phyloP scores from a whole-genome alignment of 2,888 invertebrate genomes.

The Alloplasta piceator region DNA sequence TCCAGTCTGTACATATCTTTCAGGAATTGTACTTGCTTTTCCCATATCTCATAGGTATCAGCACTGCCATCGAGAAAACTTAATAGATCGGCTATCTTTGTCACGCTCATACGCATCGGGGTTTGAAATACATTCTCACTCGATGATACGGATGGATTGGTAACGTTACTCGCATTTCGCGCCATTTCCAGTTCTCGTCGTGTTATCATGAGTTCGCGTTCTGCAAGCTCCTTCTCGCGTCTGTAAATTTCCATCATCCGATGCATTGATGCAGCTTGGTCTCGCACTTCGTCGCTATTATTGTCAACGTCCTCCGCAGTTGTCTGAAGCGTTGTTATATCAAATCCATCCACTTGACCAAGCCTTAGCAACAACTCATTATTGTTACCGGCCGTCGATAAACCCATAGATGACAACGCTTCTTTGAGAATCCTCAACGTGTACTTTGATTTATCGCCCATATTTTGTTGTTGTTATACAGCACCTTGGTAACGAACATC shows the following conservation, averaged over 20 bases:
- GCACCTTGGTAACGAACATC: background rate
- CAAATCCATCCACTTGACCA: slow-evolving; percentile 6
- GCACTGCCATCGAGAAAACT: background rate
- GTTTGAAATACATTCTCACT: slow-evolving; percentile 4
- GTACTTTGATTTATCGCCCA: background rate
- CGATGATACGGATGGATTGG: background rate
- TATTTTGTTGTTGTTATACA: slow-evolving; percentile 7
- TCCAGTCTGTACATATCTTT: background rate
- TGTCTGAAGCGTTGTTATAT: slow-evolving; percentile 7
- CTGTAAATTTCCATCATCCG: slow-evolving; percentile 10
- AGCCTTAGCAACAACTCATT: slow-evolving; percentile 27
- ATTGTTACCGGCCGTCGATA: slow-evolving; percentile 37
- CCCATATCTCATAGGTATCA: background rate
- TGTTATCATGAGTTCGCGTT: slow-evolving; percentile 21
- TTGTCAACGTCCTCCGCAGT: background rate
- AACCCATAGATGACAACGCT: slow-evolving; percentile 7
- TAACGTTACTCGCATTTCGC: background rate
- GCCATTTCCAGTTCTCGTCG: slow-evolving; percentile 2
- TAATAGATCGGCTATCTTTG: slow-evolving; percentile 18
- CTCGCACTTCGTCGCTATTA: slow-evolving; percentile 5
- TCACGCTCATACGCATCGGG: slow-evolving; percentile 8
- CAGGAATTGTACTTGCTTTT: background rate
- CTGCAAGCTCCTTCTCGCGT: slow-evolving; percentile 21
- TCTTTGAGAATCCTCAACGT: slow-evolving; percentile 30
- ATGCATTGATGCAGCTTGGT: slow-evolving; percentile 6